Evolutionary conservation across 2,888 invertebrate species (phyloP), one percentile per base, ranked within the genome.

Genomic region (Acrobasis repandana): DNA sequence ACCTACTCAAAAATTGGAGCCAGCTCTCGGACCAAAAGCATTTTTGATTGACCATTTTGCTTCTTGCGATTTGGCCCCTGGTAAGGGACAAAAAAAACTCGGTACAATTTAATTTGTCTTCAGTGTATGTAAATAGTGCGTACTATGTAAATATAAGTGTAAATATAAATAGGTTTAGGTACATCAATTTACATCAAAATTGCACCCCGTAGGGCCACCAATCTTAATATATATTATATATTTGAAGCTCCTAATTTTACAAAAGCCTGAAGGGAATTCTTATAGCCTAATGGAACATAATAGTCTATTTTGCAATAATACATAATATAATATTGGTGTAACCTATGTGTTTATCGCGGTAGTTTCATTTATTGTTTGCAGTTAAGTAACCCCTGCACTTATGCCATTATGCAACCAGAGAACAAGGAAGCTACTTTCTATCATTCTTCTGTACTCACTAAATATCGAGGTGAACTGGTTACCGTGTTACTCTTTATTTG

Each of bases 391-490:
- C 33, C 36, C 15, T 49, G 33, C 48, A 58, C 34, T 58, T 47
- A 57, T 36, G 36, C 20, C n/a, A 58, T 58, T 58, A 58, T 50
- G 50, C 20, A 58, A 58, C 8, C 18, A 18, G 6, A 49, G 14
- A 18, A 49, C 48, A 18, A 58, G 58, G 58, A 58, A 58, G 49
- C 9, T 36, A 48, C 48, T 58, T 58, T 58, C 58, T 49, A 58
- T 58, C n/a, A 18, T 57, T 49, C 28, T 48, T 58, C 28, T 47
- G 15, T 33, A 16, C 56, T 20, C 3, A 47, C 56, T 20, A 9
- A 47, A n/a, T 47, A 47, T 47, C 15, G 15, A 11, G 46, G 43
- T 56, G 46, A 56, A 56, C 56, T 56, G 16, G 56, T 56, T 43
- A 36, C 9, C 38, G 38, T 56, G 18, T 49, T 36, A 15, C 38